phyloP scores from a whole-genome alignment of 2,888 invertebrate genomes.

The Camponotus fellah region DNA sequence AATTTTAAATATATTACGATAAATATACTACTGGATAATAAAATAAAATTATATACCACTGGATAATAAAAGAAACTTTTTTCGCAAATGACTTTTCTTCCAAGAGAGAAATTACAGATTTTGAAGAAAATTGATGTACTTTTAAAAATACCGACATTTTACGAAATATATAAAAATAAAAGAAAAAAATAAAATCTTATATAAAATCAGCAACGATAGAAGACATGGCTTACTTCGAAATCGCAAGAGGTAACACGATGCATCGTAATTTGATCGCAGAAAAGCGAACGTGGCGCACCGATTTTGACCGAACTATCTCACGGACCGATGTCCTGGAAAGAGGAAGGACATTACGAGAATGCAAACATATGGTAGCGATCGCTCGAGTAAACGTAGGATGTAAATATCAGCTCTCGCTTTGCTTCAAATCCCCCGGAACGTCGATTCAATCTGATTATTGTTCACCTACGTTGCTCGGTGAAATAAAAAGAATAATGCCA shows the following conservation, averaged over 20 bases:
- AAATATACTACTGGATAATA: not conserved
- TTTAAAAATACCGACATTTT: not conserved
- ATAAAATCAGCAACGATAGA: conserved; percentile 13
- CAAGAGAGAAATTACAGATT: not conserved
- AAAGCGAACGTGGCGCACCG: conserved; percentile 57
- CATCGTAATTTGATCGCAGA: conserved; percentile 71
- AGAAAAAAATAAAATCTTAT: not conserved
- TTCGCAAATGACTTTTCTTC: not conserved
- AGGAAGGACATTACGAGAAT: conserved; percentile 67
- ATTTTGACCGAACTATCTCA: conserved; percentile 68
- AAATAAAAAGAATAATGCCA: conserved; percentile 22
- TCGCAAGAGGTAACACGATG: conserved; percentile 56
- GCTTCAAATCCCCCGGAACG: conserved; percentile 58
- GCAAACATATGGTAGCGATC: conserved; percentile 75
- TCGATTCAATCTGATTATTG: conserved; percentile 61
- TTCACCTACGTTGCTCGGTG: conserved; percentile 33
- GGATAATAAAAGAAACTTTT: not conserved
- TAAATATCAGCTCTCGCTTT: conserved; percentile 71
- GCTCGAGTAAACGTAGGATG: conserved; percentile 66
- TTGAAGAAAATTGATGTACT: not conserved
- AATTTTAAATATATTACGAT: not conserved
- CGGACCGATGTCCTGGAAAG: conserved; percentile 67
- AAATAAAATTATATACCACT: not conserved
- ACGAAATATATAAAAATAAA: not conserved
- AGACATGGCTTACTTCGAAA: conserved; percentile 64